These are phyloP conservation scores for Phthorimaea operculella DNA, from an alignment of 1,140 invertebrate genomes.

Conservation along the genomic window DNA sequence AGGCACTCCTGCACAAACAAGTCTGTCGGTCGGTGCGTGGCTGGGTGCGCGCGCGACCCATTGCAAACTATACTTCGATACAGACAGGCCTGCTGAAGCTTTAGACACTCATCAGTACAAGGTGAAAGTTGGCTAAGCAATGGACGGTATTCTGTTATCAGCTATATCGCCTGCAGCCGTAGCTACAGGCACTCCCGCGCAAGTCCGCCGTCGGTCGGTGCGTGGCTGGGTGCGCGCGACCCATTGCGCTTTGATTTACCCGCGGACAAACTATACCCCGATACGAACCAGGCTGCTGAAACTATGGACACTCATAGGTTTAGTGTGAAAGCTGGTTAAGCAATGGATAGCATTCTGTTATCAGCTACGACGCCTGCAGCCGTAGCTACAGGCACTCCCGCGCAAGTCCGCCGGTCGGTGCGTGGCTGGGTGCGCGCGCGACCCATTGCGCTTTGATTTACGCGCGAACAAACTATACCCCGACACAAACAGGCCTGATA, in stretches of 20 bases:
- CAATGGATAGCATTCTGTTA: too few relatives aligned
- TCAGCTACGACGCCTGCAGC: neutral
- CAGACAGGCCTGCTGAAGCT: too few relatives aligned
- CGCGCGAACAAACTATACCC: neutral
- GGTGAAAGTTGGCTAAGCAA: too few relatives aligned
- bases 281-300: neutral
- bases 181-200: neutral
- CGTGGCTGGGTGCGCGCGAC: constrained; percentile 7
- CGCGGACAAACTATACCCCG: neutral
- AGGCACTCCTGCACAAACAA: neutral
- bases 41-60: constrained; percentile 12
- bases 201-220: neutral
- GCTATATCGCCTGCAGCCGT: neutral
- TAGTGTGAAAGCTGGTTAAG: too few relatives aligned
- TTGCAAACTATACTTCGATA: too few relatives aligned
- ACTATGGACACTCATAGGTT: too few relatives aligned
- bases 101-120: too few relatives aligned
- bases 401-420: neutral
- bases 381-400: neutral
- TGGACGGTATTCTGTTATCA: too few relatives aligned
- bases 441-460: constrained; percentile 13
- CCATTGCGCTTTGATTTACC: constrained; percentile 14
- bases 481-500: neutral
- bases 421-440: constrained; percentile 9
- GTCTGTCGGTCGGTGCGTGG: too few relatives aligned